Base-by-base conservation (phyloP, 1,140 invertebrate genomes). In the Nasonia vitripennis region DNA sequence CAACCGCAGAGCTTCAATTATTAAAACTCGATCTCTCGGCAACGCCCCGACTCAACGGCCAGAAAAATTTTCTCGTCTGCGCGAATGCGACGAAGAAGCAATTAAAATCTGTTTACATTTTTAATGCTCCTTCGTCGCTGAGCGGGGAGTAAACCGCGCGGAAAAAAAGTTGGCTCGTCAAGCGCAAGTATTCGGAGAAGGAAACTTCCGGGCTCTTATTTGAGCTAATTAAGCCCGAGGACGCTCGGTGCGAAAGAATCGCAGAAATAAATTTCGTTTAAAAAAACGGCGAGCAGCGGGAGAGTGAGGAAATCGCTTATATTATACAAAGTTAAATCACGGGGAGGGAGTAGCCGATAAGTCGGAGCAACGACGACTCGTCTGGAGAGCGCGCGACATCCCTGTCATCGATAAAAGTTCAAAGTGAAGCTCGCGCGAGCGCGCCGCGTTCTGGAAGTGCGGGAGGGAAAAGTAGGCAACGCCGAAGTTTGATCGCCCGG, bases 351-450 rank as follows among this genome's bases (percentile, higher is more conserved):
- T 71, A 34, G 0, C 41, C 82, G 62, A 78, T 71, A 84, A 84
- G 82, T 70, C 62, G 34, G 62, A 48, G 62, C 37, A 37, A 37
- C 34, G 34, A 75, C 20, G 27, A 37, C 73, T 62, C 17, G 55
- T 62, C 55, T 55, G 1, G 55, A 62, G 48, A 34, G 37, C 51
- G 31, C 31, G 45, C 75, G 86, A 81, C 87, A 87, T 88, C 87
- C 86, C 88, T 83, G 87, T 88, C 89, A 89, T 90, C 89, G 90
- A 91, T 91, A 91, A 91, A 92, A 91, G 90, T 90, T 89, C 81
- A 83, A 89, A 88, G 87, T 83, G 84, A 86, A 87, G 55, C 14
- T 17, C 20, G 55, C 84, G 86, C 87, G 87, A 51, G 88, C 82
- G 84, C 75, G 81, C 86, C 83, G 81, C 87, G 85, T 20, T 55